Evolutionary conservation across 53 echinoderm and acorn worm genomes (phyloP).

Genomic region (Temnopleurus reevesii): DNA sequence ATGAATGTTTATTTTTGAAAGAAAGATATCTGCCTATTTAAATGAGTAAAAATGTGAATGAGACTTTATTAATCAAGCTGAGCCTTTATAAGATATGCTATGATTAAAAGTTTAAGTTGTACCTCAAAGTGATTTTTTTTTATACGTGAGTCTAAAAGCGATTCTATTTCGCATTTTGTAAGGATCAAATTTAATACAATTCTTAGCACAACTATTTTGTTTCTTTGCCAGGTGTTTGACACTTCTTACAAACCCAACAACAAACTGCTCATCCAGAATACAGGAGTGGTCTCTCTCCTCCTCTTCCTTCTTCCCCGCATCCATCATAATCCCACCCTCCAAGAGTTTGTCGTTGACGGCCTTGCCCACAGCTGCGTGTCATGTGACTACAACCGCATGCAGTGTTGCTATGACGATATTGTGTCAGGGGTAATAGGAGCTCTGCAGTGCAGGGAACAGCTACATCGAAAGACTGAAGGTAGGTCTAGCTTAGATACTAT

Average conservation of each 20-base stretch:
- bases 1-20: no score
- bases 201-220: background rate
- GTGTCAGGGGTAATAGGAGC: conserved; percentile 78
- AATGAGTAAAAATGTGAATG: background rate
- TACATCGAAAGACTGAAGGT: conserved; percentile 93
- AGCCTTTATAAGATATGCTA: no score
- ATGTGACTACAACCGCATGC: conserved; percentile 94
- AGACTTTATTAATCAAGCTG: background rate
- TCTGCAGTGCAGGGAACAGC: conserved; percentile 74
- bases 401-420: conserved; percentile 91
- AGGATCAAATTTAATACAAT: background rate
- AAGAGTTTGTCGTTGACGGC: conserved; percentile 51
- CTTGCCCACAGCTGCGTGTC: conserved; percentile 69
- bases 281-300: conserved; percentile 79
- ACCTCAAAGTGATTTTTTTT: background rate
- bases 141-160: background rate
- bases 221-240: conserved; percentile 77
- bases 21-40: no score
- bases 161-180: background rate
- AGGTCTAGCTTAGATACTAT: no score
- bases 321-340: conserved; percentile 56
- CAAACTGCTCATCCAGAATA: conserved; percentile 84
- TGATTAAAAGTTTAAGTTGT: no score
- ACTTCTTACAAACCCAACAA: conserved; percentile 70
- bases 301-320: conserved; percentile 81